Base-by-base conservation (phyloP, 2,888 invertebrate species). In the Drosophila macrospina region DNA sequence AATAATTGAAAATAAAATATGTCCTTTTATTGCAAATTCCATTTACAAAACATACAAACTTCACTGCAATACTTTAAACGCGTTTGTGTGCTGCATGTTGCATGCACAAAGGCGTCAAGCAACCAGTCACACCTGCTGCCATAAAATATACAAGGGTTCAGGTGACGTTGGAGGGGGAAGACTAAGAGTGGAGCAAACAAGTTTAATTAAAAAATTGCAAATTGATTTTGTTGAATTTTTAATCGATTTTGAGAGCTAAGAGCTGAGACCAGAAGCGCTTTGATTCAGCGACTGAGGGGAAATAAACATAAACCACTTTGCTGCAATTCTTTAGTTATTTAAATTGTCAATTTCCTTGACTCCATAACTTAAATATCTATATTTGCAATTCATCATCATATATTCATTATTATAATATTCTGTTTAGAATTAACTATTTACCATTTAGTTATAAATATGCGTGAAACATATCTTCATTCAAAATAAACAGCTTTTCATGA, bases 151-250 rank as follows among this genome's bases (percentile, higher is more conserved):
- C 10, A 42, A 42, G 20, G 30, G 20, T 11, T 30, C 24, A 5
- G 11, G n/a, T 34, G 30, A 11, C n/a, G n/a, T n/a, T n/a, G 10
- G 36, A 16, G 10, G 8, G 7, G 41, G 10, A 51, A 5, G 39
- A 7, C n/a, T n/a, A n/a, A 24, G 15, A 24, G 55, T 7, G 28
- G n/a, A 32, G 28, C 8, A 48, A 55, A 62, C n/a, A 59, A 61
- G 44, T 64, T 70, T 74, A 83, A 70, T 80, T 78, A 74, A 80
- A 80, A 69, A 74, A 59, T 55, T 66, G 60, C 50, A 69, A 81
- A 71, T 78, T 67, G 64, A 72, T 68, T 76, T 65, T 28, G 16
- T 55, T 32, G 36, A 50, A 51, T 55, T 62, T 48, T 34, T 45
- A 56, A 70, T 61, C 34, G 45, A 56, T 67, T 64, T 52, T 57